These are phyloP conservation scores for Macropis europaea DNA, from an alignment of 2,888 invertebrate genomes.

Conservation along the genomic window DNA sequence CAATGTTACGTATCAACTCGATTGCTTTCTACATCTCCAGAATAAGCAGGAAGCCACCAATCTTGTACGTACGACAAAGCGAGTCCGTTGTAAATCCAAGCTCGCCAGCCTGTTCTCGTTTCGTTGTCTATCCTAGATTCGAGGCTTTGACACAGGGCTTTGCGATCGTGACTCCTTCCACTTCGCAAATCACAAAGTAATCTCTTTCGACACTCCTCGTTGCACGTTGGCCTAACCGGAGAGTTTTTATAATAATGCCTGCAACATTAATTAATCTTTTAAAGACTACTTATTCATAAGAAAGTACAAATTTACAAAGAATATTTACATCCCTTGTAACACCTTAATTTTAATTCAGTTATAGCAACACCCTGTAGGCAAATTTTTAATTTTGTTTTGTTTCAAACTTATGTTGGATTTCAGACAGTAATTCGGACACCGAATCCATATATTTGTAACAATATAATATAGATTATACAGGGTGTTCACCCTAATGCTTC, in stretches of 20 bases:
- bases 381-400: too few relatives aligned
- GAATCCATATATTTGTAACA: too few relatives aligned
- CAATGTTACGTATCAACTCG: constrained; percentile 37
- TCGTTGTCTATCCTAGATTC: constrained; percentile 91
- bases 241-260: constrained; percentile 96
- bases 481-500: too few relatives aligned
- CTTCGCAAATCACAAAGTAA: constrained; percentile 93
- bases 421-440: too few relatives aligned
- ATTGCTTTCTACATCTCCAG: constrained; percentile 59
- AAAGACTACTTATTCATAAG: too few relatives aligned
- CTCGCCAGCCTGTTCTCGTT: constrained; percentile 89
- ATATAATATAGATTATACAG: too few relatives aligned
- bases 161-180: constrained; percentile 92
- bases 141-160: constrained; percentile 89
- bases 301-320: too few relatives aligned
- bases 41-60: constrained; percentile 67
- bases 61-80: constrained; percentile 90
- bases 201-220: constrained; percentile 92
- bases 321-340: too few relatives aligned
- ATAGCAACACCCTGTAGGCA: too few relatives aligned
- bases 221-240: constrained; percentile 90
- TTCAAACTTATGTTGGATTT: too few relatives aligned
- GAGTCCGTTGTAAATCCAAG: constrained; percentile 93
- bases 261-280: constrained; percentile 47
- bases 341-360: too few relatives aligned